Conservation (phyloP, 2,113 vertebrate species). For the Smithornis capensis region DNA sequence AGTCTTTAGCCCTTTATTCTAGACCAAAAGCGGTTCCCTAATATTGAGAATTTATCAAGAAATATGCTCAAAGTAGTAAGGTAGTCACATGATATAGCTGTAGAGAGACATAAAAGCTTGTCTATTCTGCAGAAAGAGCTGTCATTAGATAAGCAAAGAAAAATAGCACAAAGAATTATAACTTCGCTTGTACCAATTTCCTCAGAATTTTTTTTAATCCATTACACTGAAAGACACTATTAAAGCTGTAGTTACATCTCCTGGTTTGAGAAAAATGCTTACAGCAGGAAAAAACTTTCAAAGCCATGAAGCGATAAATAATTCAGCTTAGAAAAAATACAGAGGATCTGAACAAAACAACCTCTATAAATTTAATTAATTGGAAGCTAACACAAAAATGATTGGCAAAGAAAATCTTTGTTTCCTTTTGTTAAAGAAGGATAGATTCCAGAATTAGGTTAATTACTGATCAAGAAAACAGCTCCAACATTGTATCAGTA, state of each 20-base stretch:
- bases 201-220: conserved; percentile 49
- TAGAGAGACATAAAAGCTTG: conserved; percentile 52
- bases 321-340: neutral
- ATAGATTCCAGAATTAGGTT: conserved; percentile 40
- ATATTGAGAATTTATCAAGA: conserved; percentile 25
- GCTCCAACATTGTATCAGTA: conserved; percentile 7
- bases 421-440: conserved; percentile 44
- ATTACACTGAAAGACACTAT: conserved; percentile 59
- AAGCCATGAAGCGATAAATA: conserved; percentile 35
- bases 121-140: conserved; percentile 35
- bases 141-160: conserved; percentile 64
- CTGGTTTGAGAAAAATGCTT: conserved; percentile 38
- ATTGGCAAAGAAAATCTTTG: conserved; percentile 23
- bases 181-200: conserved; percentile 51
- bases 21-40: conserved; percentile 2
- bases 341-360: conserved; percentile 54
- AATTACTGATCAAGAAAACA: conserved; percentile 59
- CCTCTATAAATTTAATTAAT: conserved; percentile 66
- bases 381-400: conserved; percentile 43
- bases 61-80: conserved; percentile 16
- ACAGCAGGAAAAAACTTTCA: neutral
- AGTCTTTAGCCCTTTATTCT: neutral
- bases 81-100: conserved; percentile 19
- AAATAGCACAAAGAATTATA: conserved; percentile 59
- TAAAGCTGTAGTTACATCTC: conserved; percentile 60